Conservation (phyloP, 2,797 vertebrate genomes). For the Argentina silus region DNA sequence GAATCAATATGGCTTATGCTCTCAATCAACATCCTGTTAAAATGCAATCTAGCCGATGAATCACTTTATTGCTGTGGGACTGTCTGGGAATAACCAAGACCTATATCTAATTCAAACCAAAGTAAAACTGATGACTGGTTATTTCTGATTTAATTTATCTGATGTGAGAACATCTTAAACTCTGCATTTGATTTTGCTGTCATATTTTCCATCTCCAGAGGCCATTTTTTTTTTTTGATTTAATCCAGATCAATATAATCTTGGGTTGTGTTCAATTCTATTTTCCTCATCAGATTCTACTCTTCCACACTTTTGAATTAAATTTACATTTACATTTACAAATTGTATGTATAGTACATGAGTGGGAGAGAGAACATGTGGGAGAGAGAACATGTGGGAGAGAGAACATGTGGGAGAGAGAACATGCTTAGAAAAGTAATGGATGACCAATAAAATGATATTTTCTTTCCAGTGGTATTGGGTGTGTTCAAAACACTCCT, state of each 20-base stretch:
- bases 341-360: neutral
- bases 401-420: neutral
- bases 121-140: constrained; percentile 68
- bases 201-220: neutral
- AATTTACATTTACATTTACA: neutral
- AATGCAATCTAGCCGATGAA: constrained; percentile 78
- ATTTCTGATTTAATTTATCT: constrained; percentile 59
- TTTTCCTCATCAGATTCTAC: neutral
- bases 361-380: neutral
- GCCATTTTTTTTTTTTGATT: no score
- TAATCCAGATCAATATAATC: no score
- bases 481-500: neutral
- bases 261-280: neutral
- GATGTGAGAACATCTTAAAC: constrained; percentile 49
- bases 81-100: constrained; percentile 63
- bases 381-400: neutral
- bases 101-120: constrained; percentile 66
- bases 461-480: neutral
- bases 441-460: neutral
- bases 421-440: neutral
- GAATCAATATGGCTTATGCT: constrained; percentile 83
- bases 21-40: constrained; percentile 84
- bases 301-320: neutral
- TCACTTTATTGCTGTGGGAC: constrained; percentile 81
- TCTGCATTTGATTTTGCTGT: constrained; percentile 49